Evolutionary conservation across 2,888 invertebrate genomes (phyloP), one percentile per base, ranked within the genome.

Genomic region (Chaitophorus viminalis): DNA sequence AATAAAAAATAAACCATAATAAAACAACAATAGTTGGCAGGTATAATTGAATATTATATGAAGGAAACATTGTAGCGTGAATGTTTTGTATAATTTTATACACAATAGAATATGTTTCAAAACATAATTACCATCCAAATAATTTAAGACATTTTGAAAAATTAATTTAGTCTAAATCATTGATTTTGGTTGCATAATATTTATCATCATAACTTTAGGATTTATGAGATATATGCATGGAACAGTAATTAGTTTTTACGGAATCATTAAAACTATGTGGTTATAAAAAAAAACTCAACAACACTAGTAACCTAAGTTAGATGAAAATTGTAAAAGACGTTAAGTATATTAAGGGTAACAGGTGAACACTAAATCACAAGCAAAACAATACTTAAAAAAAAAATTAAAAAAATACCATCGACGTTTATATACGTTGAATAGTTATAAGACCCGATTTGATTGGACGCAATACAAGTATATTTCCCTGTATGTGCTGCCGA

Each of bases 401-500:
- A 46, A 46, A 82, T 68, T 14, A 39, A 87, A 87, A 84, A 79
- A 75, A 29, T 78, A 83, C 82, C 83, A 31, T 78, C 84, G 31
- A 86, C 79, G 76, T 86, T 70, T 75, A 86, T 83, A 14, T 60
- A 68, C 31, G 79, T 88, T 36, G 89, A 88, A 78, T 86, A 88
- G 65, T 75, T 33, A 75, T 88, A 74, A 46, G 82, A 92, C 86
- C 94, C 94, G 78, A 94, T 95, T 85, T 92, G 91, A 91, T 95
- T 95, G 82, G 90, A 90, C 1, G 92, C 92, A 39, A 90, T 90
- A 89, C 92, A 92, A 3, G 92, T 92, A 89, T 92, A 92, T 89
- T 91, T 91, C 90, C 96, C 96, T 89, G 94, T 94, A 91, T 96
- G 95, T 90, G 94, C 93, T 77, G 94, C 95, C 82, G 94, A 94